Conservation (phyloP, 2,113 vertebrate genomes). For the Bombycilla garrulus region DNA sequence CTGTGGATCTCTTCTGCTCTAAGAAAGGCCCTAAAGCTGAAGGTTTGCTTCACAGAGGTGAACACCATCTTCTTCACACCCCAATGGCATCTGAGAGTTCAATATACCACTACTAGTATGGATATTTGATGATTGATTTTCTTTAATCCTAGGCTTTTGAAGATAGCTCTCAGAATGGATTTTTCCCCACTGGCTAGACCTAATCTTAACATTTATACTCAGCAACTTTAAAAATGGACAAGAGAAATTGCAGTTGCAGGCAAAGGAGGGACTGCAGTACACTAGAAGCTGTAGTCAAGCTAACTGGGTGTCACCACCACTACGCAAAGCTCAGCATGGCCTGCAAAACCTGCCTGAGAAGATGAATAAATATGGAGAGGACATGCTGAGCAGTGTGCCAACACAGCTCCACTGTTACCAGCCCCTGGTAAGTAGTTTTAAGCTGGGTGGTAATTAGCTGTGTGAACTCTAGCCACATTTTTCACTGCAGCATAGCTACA, state of each 20-base stretch:
- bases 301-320: background rate
- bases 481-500: background rate
- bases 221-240: background rate
- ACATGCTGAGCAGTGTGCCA: background rate
- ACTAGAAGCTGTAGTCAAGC: background rate
- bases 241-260: background rate
- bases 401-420: background rate
- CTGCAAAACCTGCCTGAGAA: background rate
- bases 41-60: background rate
- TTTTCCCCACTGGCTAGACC: background rate
- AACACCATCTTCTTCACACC: background rate
- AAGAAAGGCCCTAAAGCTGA: background rate
- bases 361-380: background rate
- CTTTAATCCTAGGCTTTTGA: background rate
- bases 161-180: background rate
- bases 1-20: background rate
- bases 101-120: background rate
- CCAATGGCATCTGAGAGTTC: background rate
- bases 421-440: background rate
- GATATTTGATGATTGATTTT: background rate
- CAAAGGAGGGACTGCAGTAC: background rate
- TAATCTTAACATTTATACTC: background rate
- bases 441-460: background rate
- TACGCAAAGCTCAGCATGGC: background rate
- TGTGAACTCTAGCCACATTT: background rate